phyloP scores from a whole-genome alignment of 2,113 vertebrate genomes.

The Neopipo cinnamomea region DNA sequence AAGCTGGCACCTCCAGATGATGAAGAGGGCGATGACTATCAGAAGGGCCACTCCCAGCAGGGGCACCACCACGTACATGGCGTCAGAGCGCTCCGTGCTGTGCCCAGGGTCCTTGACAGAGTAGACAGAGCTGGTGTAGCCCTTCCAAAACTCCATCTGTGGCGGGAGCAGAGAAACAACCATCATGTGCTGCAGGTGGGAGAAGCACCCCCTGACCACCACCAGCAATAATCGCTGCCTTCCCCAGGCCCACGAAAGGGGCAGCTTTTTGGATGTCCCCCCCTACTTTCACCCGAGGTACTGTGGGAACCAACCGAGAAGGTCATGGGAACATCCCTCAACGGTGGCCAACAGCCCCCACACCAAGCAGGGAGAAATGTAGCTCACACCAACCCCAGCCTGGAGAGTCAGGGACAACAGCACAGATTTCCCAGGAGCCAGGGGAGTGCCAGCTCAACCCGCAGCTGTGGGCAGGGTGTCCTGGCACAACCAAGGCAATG shows the following conservation, averaged over 20 bases:
- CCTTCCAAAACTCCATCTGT: slow-evolving; percentile 92
- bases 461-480: not conserved
- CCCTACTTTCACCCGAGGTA: accelerated
- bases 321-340: not conserved
- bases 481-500: not conserved
- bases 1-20: slow-evolving; percentile 92
- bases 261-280: not conserved
- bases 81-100: slow-evolving; percentile 74
- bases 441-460: not conserved
- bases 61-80: slow-evolving; percentile 86
- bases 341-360: not conserved
- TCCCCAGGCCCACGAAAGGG: not conserved
- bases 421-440: accelerated
- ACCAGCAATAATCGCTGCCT: not conserved
- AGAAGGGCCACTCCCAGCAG: slow-evolving; percentile 87
- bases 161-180: not conserved
- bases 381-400: not conserved
- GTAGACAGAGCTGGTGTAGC: slow-evolving; percentile 76
- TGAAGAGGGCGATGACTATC: slow-evolving; percentile 88
- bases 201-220: not conserved
- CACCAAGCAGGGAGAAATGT: not conserved
- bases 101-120: slow-evolving; percentile 79
- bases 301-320: not conserved
- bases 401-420: not conserved
- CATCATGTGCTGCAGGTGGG: not conserved